Percentiles rank a stretch among this genome's conserved stretches.
phyloP scores from a whole-genome alignment of 2,888 invertebrate species.

The Lepeophtheirus nordmannii region DNA sequence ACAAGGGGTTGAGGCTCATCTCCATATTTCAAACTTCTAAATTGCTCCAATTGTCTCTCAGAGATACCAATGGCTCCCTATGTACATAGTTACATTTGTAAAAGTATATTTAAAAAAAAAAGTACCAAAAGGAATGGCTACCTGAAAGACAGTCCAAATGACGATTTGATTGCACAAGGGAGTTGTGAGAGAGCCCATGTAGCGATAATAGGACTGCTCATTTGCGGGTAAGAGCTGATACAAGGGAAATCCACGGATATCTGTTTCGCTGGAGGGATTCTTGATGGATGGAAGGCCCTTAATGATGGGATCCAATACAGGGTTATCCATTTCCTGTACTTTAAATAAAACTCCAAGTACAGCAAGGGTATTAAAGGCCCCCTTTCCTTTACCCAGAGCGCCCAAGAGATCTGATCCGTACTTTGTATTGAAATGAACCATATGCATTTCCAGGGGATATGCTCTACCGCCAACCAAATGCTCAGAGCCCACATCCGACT shows the following conservation, averaged over 20 bases:
- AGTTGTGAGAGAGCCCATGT: constrained; percentile 22
- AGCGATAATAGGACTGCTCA: constrained; percentile 11
- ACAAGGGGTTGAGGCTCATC: constrained; percentile 33
- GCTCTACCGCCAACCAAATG: constrained; percentile 3
- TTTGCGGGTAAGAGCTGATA: neutral
- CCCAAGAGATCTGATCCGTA: neutral
- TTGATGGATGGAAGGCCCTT: constrained; percentile 19
- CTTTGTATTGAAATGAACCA: constrained; percentile 18
- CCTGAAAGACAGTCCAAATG: constrained; percentile 22
- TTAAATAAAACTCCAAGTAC: constrained; percentile 7
- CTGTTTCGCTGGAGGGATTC: constrained; percentile 27
- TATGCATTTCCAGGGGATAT: constrained; percentile 17
- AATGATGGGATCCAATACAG: constrained; percentile 27
- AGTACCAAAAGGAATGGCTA: neutral
- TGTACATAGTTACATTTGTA: no score
- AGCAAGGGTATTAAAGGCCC: constrained; percentile 14
- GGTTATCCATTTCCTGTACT: constrained; percentile 24
- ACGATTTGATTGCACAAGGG: constrained; percentile 16
- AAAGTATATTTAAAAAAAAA: no score
- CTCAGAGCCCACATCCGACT: constrained; percentile 17
- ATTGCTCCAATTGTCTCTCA: constrained; percentile 32
- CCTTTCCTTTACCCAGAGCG: constrained; percentile 3
- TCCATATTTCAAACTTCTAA: constrained; percentile 35
- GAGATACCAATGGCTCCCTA: constrained; percentile 4
- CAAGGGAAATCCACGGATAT: constrained; percentile 2